Percentiles rank a stretch among this genome's conserved stretches.
phyloP scores from a whole-genome alignment of 2,113 vertebrate genomes.

The Donacobius atricapilla region DNA sequence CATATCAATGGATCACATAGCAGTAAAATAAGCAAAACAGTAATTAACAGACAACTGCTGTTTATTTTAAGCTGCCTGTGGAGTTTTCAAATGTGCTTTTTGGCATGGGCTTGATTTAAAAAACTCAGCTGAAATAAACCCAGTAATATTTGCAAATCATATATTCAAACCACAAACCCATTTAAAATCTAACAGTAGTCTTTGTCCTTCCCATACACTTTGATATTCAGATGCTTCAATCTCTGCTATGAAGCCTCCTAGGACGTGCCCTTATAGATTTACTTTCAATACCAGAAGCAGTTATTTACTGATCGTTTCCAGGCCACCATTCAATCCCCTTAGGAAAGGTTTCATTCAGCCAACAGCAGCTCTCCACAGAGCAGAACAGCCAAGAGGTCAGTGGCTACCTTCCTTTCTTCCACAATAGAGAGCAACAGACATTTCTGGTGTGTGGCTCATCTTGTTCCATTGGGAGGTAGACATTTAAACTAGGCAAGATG shows the following conservation, averaged over 20 bases:
- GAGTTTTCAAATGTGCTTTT: not conserved
- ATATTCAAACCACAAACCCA: not conserved
- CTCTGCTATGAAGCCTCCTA: conserved; percentile 15
- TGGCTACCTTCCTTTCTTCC: not conserved
- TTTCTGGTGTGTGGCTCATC: not conserved
- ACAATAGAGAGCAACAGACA: not conserved
- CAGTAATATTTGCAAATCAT: not conserved
- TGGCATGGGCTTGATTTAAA: not conserved
- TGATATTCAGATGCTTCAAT: conserved; percentile 41
- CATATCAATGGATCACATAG: not conserved
- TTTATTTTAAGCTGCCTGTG: not conserved
- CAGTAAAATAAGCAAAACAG: not conserved
- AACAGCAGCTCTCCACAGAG: not conserved
- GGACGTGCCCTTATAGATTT: not conserved
- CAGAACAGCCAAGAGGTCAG: not conserved
- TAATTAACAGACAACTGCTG: not conserved
- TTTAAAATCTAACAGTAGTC: not conserved
- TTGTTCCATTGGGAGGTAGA: not conserved
- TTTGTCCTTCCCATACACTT: conserved; percentile 37
- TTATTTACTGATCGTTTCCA: conserved; percentile 3
- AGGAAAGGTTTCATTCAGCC: not conserved
- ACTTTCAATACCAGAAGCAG: not conserved
- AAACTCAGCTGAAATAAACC: not conserved
- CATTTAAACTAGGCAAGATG: not conserved
- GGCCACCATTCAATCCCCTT: not conserved